A percentile compares a stretch with the other conserved stretches of the same genome.
Conservation (phyloP, 1,140 invertebrate species). For the Leptonema lineaticorne region DNA sequence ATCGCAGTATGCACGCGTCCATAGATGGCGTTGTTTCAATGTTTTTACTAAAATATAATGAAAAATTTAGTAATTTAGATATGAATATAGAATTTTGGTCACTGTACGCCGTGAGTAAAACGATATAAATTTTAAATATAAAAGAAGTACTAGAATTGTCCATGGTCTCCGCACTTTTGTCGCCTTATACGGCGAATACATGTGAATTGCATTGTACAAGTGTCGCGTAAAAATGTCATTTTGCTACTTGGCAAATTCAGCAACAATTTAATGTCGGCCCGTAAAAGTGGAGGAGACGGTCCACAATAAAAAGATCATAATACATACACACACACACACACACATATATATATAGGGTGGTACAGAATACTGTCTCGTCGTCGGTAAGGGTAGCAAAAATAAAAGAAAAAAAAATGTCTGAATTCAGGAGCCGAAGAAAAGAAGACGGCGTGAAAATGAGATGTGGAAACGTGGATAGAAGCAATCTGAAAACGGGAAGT, state of each 20-base stretch:
- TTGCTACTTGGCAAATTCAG: constrained; percentile 13
- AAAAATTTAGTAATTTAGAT: too few relatives aligned
- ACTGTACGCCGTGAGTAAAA: too few relatives aligned
- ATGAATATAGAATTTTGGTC: too few relatives aligned
- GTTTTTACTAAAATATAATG: too few relatives aligned
- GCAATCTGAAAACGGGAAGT: constrained; percentile 11
- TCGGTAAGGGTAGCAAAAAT: background rate
- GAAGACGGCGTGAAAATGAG: background rate
- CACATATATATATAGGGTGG: background rate
- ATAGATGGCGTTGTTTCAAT: too few relatives aligned
- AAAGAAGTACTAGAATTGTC: too few relatives aligned
- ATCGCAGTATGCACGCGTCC: too few relatives aligned
- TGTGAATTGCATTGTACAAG: too few relatives aligned
- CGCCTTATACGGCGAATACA: too few relatives aligned
- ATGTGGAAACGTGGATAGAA: background rate
- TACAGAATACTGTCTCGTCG: background rate
- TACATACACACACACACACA: background rate
- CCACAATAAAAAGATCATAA: constrained; percentile 11
- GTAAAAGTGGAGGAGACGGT: background rate
- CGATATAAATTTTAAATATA: too few relatives aligned
- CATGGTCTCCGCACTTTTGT: too few relatives aligned
- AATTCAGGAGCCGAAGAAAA: background rate
- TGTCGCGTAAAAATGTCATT: too few relatives aligned
- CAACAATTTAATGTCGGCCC: constrained; percentile 18
- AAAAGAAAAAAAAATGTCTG: background rate